These are phyloP conservation scores for Oophaga sylvatica DNA, from an alignment of 2,797 vertebrate genomes.

Conservation along the genomic window DNA sequence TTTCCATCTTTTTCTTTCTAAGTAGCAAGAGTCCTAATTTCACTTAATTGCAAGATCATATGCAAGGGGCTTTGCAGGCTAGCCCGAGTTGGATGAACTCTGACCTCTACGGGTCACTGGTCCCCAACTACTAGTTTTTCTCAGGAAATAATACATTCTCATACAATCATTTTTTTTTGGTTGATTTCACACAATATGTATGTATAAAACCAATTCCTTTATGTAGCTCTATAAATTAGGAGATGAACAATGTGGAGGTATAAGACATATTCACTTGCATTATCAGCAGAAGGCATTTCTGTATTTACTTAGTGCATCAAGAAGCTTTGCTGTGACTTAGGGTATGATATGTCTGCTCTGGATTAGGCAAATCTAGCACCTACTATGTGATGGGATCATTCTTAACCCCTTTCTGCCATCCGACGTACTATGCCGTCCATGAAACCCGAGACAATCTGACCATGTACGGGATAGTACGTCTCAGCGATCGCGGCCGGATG, in stretches of 20 bases:
- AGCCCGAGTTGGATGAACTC: slow-evolving; percentile 26
- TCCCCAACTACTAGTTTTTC: slow-evolving; percentile 4
- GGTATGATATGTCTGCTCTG: too few species aligned
- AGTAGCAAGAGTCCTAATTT: slow-evolving; percentile 46
- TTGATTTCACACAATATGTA: neutral
- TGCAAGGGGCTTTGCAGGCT: slow-evolving; percentile 32
- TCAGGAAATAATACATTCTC: neutral
- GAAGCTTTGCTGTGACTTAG: too few species aligned
- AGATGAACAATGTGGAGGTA: neutral
- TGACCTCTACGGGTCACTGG: slow-evolving; percentile 39
- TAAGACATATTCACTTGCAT: neutral
- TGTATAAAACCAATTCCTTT: neutral
- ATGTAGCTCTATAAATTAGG: neutral
- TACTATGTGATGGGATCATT: too few species aligned
- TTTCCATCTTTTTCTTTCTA: neutral
- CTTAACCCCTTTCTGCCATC: too few species aligned
- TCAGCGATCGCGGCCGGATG: too few species aligned
- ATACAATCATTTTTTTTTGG: neutral
- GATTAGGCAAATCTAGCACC: too few species aligned
- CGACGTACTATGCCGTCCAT: too few species aligned
- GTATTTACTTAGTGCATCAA: too few species aligned
- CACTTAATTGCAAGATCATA: slow-evolving; percentile 51
- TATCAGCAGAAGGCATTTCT: too few species aligned
- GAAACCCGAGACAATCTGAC: too few species aligned
- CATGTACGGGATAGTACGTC: too few species aligned